A percentile compares a stretch with the other conserved stretches of the same genome.
phyloP scores from a whole-genome alignment of 1,140 invertebrate species.

The Fopius arisanus region DNA sequence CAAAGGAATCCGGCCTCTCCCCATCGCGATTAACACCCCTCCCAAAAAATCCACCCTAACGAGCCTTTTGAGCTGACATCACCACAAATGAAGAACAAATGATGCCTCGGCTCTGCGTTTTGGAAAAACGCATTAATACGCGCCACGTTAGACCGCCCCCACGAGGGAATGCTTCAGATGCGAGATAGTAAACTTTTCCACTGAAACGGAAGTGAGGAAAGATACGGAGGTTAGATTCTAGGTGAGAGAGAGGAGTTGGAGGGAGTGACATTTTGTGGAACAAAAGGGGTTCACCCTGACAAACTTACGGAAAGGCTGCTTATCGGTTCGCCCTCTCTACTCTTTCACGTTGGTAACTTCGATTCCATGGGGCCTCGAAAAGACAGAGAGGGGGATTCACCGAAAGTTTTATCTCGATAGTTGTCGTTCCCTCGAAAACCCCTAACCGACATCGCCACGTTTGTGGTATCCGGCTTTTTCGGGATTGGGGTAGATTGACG shows the following conservation, averaged over 20 bases:
- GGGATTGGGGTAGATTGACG: conserved; percentile 11
- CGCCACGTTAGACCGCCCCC: background rate
- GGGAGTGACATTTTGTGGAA: background rate
- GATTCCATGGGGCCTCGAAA: background rate
- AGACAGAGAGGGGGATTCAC: background rate
- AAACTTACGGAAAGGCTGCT: conserved; percentile 13
- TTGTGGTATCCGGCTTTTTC: conserved; percentile 14
- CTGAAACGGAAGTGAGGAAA: conserved; percentile 11
- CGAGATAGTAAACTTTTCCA: conserved; percentile 3
- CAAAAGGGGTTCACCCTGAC: conserved; percentile 8
- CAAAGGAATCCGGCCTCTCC: background rate
- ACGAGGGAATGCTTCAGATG: background rate
- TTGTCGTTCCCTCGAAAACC: conserved; percentile 10
- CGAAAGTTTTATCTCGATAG: conserved; percentile 11
- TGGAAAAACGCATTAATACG: background rate
- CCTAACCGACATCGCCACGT: conserved; percentile 14
- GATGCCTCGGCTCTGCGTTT: background rate
- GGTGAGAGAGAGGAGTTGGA: background rate
- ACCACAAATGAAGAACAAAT: background rate
- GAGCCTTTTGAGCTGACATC: background rate
- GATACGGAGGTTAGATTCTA: conserved; percentile 4
- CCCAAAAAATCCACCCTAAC: background rate
- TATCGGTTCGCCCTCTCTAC: conserved; percentile 5
- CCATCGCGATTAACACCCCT: background rate
- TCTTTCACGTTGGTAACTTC: conserved; percentile 11